These are phyloP conservation scores for Macquaria australasica DNA, from an alignment of 2,113 vertebrate species.

Conservation along the genomic window DNA sequence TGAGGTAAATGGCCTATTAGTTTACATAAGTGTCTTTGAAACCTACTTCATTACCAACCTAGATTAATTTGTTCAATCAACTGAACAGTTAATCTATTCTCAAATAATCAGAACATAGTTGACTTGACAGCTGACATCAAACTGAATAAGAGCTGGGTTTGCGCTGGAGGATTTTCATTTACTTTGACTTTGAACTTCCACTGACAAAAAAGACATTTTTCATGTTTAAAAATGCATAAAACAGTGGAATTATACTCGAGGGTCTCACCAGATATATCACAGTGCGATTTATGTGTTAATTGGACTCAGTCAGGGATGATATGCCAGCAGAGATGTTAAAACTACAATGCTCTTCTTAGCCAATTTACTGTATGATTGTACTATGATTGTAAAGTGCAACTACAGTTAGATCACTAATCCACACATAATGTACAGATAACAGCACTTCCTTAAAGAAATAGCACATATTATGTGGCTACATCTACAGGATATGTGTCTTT, in stretches of 20 bases:
- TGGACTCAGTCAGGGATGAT: conserved; percentile 45
- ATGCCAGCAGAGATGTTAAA: conserved; percentile 34
- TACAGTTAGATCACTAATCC: background rate
- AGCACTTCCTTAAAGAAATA: background rate
- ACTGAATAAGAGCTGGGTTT: conserved; percentile 17
- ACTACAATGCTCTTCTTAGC: background rate
- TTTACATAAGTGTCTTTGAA: conserved; percentile 16
- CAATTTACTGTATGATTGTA: conserved; percentile 10
- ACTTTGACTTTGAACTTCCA: conserved; percentile 45
- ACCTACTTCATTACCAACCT: conserved; percentile 2
- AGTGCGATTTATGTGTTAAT: conserved; percentile 57
- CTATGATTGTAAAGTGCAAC: background rate
- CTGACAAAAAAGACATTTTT: conserved; percentile 33
- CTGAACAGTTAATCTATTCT: conserved; percentile 1
- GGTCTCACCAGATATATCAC: conserved; percentile 13
- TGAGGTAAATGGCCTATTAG: conserved; percentile 34
- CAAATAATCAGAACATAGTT: conserved; percentile 19
- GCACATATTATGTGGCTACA: background rate
- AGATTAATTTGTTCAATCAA: background rate
- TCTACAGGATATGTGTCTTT: background rate
- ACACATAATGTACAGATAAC: conserved; percentile 4
- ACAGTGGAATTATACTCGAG: conserved; percentile 19
- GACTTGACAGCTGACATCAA: conserved; percentile 32
- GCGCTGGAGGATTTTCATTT: background rate
- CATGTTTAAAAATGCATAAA: conserved; percentile 52